Evolutionary conservation across 2,888 invertebrate species (phyloP).

Genomic region (Craniophora ligustri): DNA sequence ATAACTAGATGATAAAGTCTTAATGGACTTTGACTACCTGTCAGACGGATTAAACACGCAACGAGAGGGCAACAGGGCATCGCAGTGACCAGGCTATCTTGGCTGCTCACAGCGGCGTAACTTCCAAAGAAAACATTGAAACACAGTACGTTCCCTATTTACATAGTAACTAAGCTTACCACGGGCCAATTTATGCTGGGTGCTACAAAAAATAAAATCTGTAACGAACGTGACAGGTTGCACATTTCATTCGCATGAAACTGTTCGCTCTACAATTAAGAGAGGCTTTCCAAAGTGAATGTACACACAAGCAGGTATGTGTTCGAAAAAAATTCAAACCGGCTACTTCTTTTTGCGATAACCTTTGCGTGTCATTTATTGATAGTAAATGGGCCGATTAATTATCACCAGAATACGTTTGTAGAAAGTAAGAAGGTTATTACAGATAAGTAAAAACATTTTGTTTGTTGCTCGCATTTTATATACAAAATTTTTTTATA

Average conservation of each 20-base stretch:
- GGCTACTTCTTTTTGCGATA: slow-evolving; percentile 37
- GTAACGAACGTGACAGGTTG: slow-evolving; percentile 28
- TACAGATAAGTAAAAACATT: no score
- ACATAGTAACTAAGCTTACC: background rate
- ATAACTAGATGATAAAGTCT: slow-evolving; percentile 68
- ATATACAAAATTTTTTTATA: no score
- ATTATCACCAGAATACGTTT: background rate
- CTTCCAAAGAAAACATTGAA: slow-evolving; percentile 1
- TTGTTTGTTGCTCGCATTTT: no score
- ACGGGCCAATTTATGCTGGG: background rate
- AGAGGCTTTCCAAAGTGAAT: slow-evolving; percentile 49
- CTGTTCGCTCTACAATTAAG: slow-evolving; percentile 45
- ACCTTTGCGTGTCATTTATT: slow-evolving; percentile 46
- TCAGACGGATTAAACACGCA: slow-evolving; percentile 48
- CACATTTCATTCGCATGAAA: slow-evolving; percentile 28
- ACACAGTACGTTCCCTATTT: background rate
- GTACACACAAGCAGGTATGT: slow-evolving; percentile 28
- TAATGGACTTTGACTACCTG: slow-evolving; percentile 61
- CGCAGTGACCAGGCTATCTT: slow-evolving; percentile 2
- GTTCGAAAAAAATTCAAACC: slow-evolving; percentile 29
- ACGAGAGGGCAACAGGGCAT: slow-evolving; percentile 28
- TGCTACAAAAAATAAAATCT: slow-evolving; percentile 24
- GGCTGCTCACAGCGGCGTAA: background rate
- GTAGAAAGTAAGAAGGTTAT: background rate
- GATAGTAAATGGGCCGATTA: slow-evolving; percentile 10